Base-by-base conservation (phyloP, 2,797 vertebrate genomes). In the Xenops minutus region DNA sequence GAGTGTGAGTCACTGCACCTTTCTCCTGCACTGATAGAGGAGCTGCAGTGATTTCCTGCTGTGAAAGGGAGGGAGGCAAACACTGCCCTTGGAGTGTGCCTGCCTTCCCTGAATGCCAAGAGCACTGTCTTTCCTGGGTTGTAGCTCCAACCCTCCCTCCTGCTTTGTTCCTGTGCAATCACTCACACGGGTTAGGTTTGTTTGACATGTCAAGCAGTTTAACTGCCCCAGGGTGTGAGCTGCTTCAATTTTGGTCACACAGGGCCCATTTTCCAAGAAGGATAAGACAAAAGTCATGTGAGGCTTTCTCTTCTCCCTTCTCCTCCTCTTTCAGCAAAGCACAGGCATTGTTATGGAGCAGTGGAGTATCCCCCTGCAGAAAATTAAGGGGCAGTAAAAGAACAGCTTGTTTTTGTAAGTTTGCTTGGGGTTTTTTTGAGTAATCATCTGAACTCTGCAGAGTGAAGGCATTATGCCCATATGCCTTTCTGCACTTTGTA, bases 401-500 rank as follows among this genome's bases (percentile, higher is more conserved):
- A 55, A 39, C 30, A 68, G 21, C 14, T n/a, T 22, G 4, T 3
- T 71, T 77, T 88, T 36, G 10, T 51, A 12, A 3, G 4, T 30
- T 20, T 51, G 12, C 44, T 36, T 34, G 41, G 37, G 9, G 16
- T 30, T 41, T 30, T 46, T 63, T 27, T 20, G 2, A 56, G 11
- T 49, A 10, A 49, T 72, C 22, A 36, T 51, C n/a, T 39, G 10
- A 71, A 58, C 32, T 68, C 9, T 78, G 32, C 37, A 13, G 36
- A 69, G 48, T 30, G 18, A 69, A 75, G 43, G 39, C 0, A 0
- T 26, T 18, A 5, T 55, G n/a, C 8, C 15, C 2, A 0, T 74
- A 1, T 62, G 27, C 9, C 14, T 82, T 69, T 73, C 67, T 82
- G 29, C 22, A 23, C 44, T 92, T 91, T 3, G 16, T 5, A 5